phyloP scores from a whole-genome alignment of 2,888 invertebrate genomes.

The Cantharis rufa region DNA sequence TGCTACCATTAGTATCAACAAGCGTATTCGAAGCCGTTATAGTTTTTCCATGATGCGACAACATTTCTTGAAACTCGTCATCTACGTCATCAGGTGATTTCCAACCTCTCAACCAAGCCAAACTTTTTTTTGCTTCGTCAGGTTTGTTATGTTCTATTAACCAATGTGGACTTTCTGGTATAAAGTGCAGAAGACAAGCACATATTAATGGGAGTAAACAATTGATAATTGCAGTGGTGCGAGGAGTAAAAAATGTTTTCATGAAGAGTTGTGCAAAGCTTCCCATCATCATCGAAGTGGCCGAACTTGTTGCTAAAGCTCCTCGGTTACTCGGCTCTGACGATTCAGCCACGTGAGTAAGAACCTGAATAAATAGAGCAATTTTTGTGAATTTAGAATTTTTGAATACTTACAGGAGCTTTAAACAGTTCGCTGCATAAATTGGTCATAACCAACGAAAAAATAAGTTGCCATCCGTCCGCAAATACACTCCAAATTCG shows the following conservation, averaged over 20 bases:
- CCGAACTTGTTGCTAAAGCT: constrained; percentile 1
- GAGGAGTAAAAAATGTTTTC: background rate
- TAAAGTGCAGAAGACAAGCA: constrained; percentile 59
- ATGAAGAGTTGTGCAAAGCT: background rate
- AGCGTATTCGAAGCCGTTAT: constrained; percentile 23
- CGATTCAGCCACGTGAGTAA: constrained; percentile 5
- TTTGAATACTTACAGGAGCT: background rate
- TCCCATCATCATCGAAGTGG: background rate
- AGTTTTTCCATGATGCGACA: constrained; percentile 16
- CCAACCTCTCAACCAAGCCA: constrained; percentile 86
- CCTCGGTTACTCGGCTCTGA: constrained; percentile 5
- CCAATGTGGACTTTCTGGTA: constrained; percentile 86
- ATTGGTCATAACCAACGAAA: background rate
- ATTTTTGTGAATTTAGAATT: background rate
- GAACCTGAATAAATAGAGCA: background rate
- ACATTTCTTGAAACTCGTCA: constrained; percentile 62
- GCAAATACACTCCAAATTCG: background rate
- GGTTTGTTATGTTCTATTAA: constrained; percentile 68
- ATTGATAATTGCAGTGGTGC: background rate
- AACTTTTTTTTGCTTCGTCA: constrained; percentile 68
- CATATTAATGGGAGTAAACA: background rate
- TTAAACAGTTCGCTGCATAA: constrained; percentile 1
- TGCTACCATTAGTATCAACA: background rate
- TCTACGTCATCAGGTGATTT: constrained; percentile 65
- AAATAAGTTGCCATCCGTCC: background rate